Percentiles rank a stretch among this genome's conserved stretches.
phyloP scores from a whole-genome alignment of 2,888 invertebrate species.

The Lydus trimaculatus region DNA sequence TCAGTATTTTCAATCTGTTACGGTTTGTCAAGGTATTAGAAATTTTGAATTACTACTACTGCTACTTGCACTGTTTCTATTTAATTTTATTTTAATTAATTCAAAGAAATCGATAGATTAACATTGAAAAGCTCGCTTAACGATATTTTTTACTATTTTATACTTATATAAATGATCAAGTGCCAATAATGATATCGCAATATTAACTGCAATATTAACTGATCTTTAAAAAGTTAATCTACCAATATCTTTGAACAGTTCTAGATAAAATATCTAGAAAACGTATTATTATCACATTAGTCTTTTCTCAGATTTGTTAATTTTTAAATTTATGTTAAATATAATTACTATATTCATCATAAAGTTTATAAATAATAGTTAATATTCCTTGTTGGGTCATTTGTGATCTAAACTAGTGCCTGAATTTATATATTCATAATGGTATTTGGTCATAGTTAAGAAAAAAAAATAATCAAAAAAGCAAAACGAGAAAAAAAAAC shows the following conservation, averaged over 20 bases:
- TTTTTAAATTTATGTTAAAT: not conserved
- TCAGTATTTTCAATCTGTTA: no score
- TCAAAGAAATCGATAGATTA: slow-evolving; percentile 4
- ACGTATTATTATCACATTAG: not conserved
- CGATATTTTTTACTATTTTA: not conserved
- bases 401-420: slow-evolving; percentile 37
- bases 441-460: slow-evolving; percentile 18
- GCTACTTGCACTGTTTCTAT: slow-evolving; percentile 7
- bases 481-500: not conserved
- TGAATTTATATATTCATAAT: slow-evolving; percentile 27
- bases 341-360: slow-evolving; percentile 6
- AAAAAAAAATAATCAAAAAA: no score
- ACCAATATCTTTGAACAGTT: not conserved
- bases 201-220: not conserved
- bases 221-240: slow-evolving; percentile 1
- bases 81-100: not conserved
- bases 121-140: not conserved
- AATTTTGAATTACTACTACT: no score
- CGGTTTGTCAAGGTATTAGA: no score
- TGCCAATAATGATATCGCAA: slow-evolving; percentile 9
- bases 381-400: slow-evolving; percentile 32
- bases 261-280: not conserved
- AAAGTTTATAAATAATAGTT: slow-evolving; percentile 21
- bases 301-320: not conserved
- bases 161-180: slow-evolving; percentile 1